Evolutionary conservation across 2,113 vertebrate genomes (phyloP), one percentile per base, ranked within the genome.

Genomic region (Urocynchramus pylzowi): DNA sequence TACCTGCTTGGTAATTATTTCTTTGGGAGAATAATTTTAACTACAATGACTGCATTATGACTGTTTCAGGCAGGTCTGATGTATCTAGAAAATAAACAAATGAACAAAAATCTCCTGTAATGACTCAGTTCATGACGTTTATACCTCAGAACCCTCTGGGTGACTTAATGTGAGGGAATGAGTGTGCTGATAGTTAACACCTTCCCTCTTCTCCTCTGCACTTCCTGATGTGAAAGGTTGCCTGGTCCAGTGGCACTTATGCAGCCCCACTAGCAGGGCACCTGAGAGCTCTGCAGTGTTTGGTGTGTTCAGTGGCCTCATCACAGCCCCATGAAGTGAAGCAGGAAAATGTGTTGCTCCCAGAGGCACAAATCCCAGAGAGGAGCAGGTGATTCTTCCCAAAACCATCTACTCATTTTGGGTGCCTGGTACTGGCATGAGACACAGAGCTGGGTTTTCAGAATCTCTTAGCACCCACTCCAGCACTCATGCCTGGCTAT

Each of bases 31-130:
- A 90, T 78, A 71, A 84, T 89, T 96, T 94, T 92, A 75, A 87
- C 64, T 81, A 50, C 56, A 68, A 7, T 84, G 52, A 56, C n/a
- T 44, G 31, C 3, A 14, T 81, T 81, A 37, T 52, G 76, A 81
- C 80, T 78, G n/a, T 93, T 79, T 94, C 52, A 77, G 60, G 70
- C 35, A 67, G 44, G 79, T 60, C 69, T 93, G 88, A 84, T 75
- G 14, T 60, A 90, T 49, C 76, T 71, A 64, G 56, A 82, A 97
- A 96, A 92, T 20, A 92, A 94, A 70, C 54, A 89, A 85, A 83
- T 0, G 4, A 83, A 76, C 22, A 52, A 78, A 91, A 89, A 33
- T 75, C 49, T 87, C 56, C 52, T 71, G 10, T 76, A 84, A 78
- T 87, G 60, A 78, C 63, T 89, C 4, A 2, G 13, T 70, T 90